Evolutionary conservation across 2,113 vertebrate species (phyloP).

Genomic region (Strix uralensis): DNA sequence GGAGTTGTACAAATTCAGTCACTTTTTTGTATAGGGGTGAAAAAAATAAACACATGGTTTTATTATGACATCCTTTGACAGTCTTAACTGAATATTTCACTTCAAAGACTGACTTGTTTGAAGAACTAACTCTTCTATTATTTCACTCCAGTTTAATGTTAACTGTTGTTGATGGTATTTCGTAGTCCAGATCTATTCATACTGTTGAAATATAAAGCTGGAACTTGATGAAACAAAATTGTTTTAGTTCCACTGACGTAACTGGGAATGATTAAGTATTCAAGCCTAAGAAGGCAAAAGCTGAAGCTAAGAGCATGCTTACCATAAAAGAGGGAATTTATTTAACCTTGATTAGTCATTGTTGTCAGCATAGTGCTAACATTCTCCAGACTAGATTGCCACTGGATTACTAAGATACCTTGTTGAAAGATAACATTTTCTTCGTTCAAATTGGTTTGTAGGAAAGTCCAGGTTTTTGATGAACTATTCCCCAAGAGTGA

Average conservation of each 20-base stretch:
- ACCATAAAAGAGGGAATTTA: slow-evolving; percentile 58
- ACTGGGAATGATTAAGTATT: slow-evolving; percentile 54
- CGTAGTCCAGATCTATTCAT: slow-evolving; percentile 58
- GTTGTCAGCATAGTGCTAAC: slow-evolving; percentile 68
- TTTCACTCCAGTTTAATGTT: slow-evolving; percentile 70
- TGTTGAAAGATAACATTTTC: slow-evolving; percentile 51
- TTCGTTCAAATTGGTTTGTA: slow-evolving; percentile 45
- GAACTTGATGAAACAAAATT: slow-evolving; percentile 51
- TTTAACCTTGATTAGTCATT: slow-evolving; percentile 64
- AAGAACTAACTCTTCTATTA: slow-evolving; percentile 63
- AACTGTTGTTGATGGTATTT: slow-evolving; percentile 68
- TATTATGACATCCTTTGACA: slow-evolving; percentile 70
- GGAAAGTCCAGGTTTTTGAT: slow-evolving; percentile 56
- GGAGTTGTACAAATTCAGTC: slow-evolving; percentile 73
- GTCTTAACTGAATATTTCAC: slow-evolving; percentile 68
- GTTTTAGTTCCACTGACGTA: slow-evolving; percentile 54
- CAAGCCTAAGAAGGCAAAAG: slow-evolving; percentile 41
- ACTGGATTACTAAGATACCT: slow-evolving; percentile 53
- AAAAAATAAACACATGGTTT: slow-evolving; percentile 66
- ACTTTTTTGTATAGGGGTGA: slow-evolving; percentile 63
- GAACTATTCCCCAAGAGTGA: slow-evolving; percentile 50
- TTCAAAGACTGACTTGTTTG: slow-evolving; percentile 69
- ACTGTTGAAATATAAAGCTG: slow-evolving; percentile 54
- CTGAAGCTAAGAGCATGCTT: slow-evolving; percentile 66
- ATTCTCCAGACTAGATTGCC: slow-evolving; percentile 71